Conservation (phyloP, 2,113 vertebrate species). For the Varanus salvator region DNA sequence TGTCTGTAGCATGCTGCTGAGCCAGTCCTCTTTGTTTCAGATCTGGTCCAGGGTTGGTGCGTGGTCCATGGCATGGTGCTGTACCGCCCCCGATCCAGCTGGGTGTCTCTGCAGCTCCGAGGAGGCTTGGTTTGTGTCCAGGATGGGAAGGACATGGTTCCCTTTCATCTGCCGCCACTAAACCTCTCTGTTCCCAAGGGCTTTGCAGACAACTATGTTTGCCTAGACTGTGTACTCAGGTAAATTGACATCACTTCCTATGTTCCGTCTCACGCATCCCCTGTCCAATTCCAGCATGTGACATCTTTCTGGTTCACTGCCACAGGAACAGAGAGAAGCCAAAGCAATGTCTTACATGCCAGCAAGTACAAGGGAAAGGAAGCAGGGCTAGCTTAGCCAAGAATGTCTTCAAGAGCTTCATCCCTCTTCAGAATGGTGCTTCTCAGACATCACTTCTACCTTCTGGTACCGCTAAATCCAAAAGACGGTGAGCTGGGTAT, state of each 20-base stretch:
- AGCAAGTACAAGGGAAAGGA: background rate
- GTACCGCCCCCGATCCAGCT: background rate
- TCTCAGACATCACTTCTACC: background rate
- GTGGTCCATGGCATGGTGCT: slow-evolving; percentile 23
- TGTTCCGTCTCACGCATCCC: background rate
- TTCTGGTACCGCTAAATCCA: background rate
- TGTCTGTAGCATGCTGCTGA: background rate
- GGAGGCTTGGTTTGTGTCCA: slow-evolving; percentile 10
- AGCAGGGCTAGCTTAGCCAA: background rate
- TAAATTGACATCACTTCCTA: background rate
- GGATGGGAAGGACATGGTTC: background rate
- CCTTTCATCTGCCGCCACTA: background rate
- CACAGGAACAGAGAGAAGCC: slow-evolving; percentile 6
- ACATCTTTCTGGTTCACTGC: background rate
- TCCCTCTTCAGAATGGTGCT: too few relatives aligned
- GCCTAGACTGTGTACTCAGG: slow-evolving; percentile 7
- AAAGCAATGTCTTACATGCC: background rate
- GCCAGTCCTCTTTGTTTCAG: background rate
- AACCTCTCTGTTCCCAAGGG: slow-evolving; percentile 4
- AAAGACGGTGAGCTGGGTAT: background rate
- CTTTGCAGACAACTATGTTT: slow-evolving; percentile 18
- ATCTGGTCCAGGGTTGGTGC: background rate
- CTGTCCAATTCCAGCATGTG: background rate
- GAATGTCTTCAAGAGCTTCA: background rate
- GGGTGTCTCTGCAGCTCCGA: slow-evolving; percentile 3